These are phyloP conservation scores for Fringilla coelebs DNA, from an alignment of 2,797 vertebrate species.

Conservation along the genomic window DNA sequence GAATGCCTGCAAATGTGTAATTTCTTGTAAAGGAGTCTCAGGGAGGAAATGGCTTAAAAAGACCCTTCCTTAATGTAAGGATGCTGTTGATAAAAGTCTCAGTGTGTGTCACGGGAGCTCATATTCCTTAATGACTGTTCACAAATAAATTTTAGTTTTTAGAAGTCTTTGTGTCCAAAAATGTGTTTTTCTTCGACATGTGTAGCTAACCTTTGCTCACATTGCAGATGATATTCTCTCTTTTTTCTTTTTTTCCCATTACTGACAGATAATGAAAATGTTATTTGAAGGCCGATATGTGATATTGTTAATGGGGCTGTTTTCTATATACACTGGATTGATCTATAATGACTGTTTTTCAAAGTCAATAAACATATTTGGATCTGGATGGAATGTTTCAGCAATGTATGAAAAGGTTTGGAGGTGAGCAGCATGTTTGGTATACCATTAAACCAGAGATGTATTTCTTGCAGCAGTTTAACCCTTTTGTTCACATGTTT, in stretches of 20 bases:
- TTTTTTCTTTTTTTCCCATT: not conserved
- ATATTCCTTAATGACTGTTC: not conserved
- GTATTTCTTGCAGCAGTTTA: not conserved
- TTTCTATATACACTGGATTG: constrained; percentile 94
- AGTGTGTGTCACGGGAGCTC: not conserved
- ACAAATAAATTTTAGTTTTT: not conserved
- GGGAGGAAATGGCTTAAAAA: not conserved
- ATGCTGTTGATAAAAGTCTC: not conserved
- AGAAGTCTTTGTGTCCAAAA: not conserved
- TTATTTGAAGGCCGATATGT: constrained; percentile 92
- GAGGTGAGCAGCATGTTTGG: constrained; percentile 77
- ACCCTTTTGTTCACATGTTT: not conserved
- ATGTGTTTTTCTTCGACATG: not conserved
- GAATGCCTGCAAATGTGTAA: not conserved
- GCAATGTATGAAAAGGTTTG: constrained; percentile 88
- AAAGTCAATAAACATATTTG: constrained; percentile 92
- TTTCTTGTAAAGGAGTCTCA: not conserved
- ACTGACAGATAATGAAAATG: constrained; percentile 86
- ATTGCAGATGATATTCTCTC: not conserved
- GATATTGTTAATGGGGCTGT: constrained; percentile 93
- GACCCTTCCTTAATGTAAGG: not conserved
- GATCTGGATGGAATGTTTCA: constrained; percentile 90
- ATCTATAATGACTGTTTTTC: constrained; percentile 99
- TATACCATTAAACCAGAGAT: not conserved
- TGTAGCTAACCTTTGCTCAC: not conserved